Conservation (phyloP, 2,888 invertebrate species). For the Linnaemya vulpina region DNA sequence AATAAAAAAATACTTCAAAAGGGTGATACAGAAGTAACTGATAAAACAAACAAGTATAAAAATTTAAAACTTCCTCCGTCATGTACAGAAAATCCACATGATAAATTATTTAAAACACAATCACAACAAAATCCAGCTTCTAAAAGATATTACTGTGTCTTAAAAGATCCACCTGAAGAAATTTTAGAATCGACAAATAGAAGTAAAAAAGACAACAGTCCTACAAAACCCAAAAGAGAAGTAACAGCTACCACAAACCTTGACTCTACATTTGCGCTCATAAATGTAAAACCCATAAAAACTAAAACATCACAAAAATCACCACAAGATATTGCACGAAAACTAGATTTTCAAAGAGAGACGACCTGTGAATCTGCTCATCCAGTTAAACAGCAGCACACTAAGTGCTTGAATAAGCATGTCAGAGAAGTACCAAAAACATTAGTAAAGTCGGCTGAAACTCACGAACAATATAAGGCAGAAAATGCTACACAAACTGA, state of each 20-base stretch:
- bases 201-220: background rate
- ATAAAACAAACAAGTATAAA: background rate
- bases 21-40: constrained; percentile 4
- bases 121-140: background rate
- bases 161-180: background rate
- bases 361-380: background rate
- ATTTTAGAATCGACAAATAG: background rate
- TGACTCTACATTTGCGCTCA: background rate
- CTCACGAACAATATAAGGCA: background rate
- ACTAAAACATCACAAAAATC: constrained; percentile 53
- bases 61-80: constrained; percentile 23
- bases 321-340: constrained; percentile 68
- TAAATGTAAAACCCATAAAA: constrained; percentile 5
- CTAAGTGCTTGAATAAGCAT: constrained; percentile 3
- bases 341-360: constrained; percentile 65
- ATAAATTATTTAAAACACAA: constrained; percentile 4
- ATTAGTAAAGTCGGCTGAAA: background rate
- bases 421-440: constrained; percentile 30
- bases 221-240: background rate
- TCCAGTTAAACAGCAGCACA: background rate
- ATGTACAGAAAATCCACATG: background rate
- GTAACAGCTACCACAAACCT: background rate
- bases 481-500: background rate
- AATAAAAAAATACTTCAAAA: constrained; percentile 70
- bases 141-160: background rate